phyloP scores from a whole-genome alignment of 2,113 vertebrate genomes.

The Sphyrna mokarran region DNA sequence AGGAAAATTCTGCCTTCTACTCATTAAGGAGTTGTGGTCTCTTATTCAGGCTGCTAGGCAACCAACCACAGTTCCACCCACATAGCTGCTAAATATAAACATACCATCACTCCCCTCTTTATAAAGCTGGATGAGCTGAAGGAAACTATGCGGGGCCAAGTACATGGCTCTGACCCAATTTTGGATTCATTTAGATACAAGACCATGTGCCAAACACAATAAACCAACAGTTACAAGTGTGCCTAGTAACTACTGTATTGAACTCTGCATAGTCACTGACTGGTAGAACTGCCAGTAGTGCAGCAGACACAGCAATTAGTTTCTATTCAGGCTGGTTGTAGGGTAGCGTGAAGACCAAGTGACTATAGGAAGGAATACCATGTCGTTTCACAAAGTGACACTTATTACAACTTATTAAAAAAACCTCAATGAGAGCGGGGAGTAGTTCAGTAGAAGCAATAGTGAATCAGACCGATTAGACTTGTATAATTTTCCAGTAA shows the following conservation, averaged over 20 bases:
- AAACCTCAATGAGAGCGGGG: neutral
- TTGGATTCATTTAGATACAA: neutral
- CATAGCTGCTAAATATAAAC: slow-evolving; percentile 8
- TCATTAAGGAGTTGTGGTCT: neutral
- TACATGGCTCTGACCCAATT: neutral
- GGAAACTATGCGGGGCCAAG: neutral
- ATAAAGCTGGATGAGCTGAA: slow-evolving; percentile 21
- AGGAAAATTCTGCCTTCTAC: neutral
- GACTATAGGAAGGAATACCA: neutral
- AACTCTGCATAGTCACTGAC: neutral
- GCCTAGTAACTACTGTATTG: neutral
- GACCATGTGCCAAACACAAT: neutral
- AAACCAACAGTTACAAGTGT: slow-evolving; percentile 18
- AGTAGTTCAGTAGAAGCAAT: neutral
- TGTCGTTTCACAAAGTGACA: neutral
- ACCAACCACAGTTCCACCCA: slow-evolving; percentile 12
- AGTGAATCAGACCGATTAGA: neutral
- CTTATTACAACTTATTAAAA: neutral
- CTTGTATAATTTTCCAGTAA: neutral
- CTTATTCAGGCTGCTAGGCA: neutral
- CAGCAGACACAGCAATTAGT: neutral
- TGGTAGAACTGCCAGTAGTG: neutral
- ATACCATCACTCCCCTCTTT: neutral
- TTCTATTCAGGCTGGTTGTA: neutral
- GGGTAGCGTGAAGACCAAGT: neutral